Percentiles rank a stretch among this genome's conserved stretches.
phyloP scores from a whole-genome alignment of 1,140 invertebrate genomes.

The Stegodyphus mimosarum region DNA sequence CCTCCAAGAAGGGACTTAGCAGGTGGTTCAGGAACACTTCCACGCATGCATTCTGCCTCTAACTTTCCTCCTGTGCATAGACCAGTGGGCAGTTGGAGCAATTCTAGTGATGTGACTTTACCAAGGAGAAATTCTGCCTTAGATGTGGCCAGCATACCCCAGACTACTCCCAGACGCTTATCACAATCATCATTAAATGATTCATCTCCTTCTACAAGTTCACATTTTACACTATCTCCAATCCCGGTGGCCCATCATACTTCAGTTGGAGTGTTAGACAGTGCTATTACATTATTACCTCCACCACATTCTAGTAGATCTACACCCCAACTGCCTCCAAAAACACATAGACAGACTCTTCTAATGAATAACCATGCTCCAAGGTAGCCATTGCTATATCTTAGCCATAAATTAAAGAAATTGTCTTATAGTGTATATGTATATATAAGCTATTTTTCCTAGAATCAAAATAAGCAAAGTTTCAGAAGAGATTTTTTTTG shows the following conservation, averaged over 20 bases:
- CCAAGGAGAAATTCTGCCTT: slow-evolving; percentile 69
- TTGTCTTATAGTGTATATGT: slow-evolving; percentile 1
- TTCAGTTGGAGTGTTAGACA: slow-evolving; percentile 15
- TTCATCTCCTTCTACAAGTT: background rate
- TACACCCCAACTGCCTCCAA: slow-evolving; percentile 60
- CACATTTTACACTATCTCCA: slow-evolving; percentile 24
- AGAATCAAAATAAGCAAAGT: slow-evolving; percentile 33
- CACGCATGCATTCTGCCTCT: slow-evolving; percentile 68
- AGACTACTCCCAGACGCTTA: slow-evolving; percentile 55
- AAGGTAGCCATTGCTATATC: slow-evolving; percentile 31
- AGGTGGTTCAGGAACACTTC: slow-evolving; percentile 66
- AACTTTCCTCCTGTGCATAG: slow-evolving; percentile 63
- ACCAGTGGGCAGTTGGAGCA: slow-evolving; percentile 15
- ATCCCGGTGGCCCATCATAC: slow-evolving; percentile 26
- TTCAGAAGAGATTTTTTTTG: slow-evolving; percentile 5
- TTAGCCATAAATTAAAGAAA: background rate
- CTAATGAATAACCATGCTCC: slow-evolving; percentile 57
- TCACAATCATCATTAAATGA: slow-evolving; percentile 48
- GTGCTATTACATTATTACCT: slow-evolving; percentile 21
- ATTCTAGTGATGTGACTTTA: slow-evolving; percentile 60
- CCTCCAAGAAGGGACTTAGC: slow-evolving; percentile 70
- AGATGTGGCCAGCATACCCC: slow-evolving; percentile 58
- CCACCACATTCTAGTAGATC: slow-evolving; percentile 3
- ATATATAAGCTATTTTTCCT: slow-evolving; percentile 51
- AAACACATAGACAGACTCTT: slow-evolving; percentile 56